Base-by-base conservation (phyloP, 2,888 invertebrate species). In the Caenorhabditis sp. region DNA sequence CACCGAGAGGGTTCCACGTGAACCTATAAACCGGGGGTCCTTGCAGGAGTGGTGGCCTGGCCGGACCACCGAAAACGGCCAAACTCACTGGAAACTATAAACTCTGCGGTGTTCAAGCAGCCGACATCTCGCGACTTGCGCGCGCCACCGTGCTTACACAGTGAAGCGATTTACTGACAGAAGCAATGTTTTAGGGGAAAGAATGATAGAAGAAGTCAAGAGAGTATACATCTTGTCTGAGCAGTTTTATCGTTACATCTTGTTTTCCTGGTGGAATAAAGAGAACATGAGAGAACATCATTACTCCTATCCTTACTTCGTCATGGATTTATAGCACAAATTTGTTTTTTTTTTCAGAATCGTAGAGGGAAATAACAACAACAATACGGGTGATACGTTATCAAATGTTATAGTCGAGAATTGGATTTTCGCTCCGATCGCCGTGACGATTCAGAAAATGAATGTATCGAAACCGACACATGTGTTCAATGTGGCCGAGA, bases 401-500 rank as follows among this genome's bases (percentile, higher is more conserved):
- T 77, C 77, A 49, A 82, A 75, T 76, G 72, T 82, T 14, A 70
- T 75, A 28, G 77, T 79, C 19, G 84, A 84, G 38, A 75, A 84
- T 41, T 86, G 86, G 86, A 85, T 86, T 41, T 82, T 86, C n/a
- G 86, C 86, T 22, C 86, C 86, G 28, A 85, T 86, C 28, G 84
- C 83, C 24, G 80, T 86, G 0, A 83, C 84, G 12, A 83, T 86
- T 58, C 85, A 84, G 51, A 86, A 86, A 54, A 86, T 85, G 80
- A 82, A 83, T 26, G 68, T 77, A 16, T 75, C 75, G 14, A 86
- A 82, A 66, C 56, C 79, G 14, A 70, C 41, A 59, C 47, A 80
- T 28, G 56, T 64, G 24, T 54, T 82, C 77, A 59, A 58, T 75
- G 8, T 73, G 35, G 84, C 35, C 12, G 66, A 79, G 44, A 79